These are phyloP conservation scores for Plebejus argus DNA, from an alignment of 2,888 invertebrate species.

Conservation along the genomic window DNA sequence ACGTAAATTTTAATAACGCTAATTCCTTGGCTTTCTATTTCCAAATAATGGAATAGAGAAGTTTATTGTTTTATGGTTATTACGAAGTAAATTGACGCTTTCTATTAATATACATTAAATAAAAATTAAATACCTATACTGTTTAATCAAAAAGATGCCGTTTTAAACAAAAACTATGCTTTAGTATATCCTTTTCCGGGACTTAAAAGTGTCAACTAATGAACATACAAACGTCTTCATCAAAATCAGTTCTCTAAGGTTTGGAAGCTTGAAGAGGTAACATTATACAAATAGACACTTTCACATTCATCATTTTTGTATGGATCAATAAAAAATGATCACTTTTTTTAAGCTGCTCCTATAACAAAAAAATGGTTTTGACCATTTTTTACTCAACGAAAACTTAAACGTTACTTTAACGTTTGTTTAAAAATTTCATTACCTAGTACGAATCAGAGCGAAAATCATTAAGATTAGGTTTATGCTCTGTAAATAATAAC, in stretches of 20 bases:
- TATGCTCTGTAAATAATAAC: background rate
- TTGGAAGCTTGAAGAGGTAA: background rate
- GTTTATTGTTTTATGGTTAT: conserved; percentile 7
- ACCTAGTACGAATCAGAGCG: background rate
- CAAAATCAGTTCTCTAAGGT: too few relatives aligned
- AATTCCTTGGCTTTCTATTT: conserved; percentile 1
- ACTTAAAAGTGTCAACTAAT: too few relatives aligned
- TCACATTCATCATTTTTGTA: too few relatives aligned
- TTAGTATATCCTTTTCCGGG: too few relatives aligned
- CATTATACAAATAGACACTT: too few relatives aligned
- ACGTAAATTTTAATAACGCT: background rate
- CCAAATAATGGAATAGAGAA: background rate
- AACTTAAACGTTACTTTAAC: too few relatives aligned
- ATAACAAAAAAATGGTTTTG: too few relatives aligned
- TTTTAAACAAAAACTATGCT: too few relatives aligned
- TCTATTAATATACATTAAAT: background rate
- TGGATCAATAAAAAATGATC: too few relatives aligned
- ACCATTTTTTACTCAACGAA: background rate
- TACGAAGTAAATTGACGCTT: background rate
- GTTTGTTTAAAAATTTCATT: background rate
- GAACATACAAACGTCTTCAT: too few relatives aligned
- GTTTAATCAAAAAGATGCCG: too few relatives aligned
- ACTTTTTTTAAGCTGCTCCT: too few relatives aligned
- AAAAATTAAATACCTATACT: background rate
- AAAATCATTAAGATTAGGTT: background rate